These are phyloP conservation scores for Mormyrops boulengeri DNA, from an alignment of 2,797 vertebrate species.

Conservation along the genomic window DNA sequence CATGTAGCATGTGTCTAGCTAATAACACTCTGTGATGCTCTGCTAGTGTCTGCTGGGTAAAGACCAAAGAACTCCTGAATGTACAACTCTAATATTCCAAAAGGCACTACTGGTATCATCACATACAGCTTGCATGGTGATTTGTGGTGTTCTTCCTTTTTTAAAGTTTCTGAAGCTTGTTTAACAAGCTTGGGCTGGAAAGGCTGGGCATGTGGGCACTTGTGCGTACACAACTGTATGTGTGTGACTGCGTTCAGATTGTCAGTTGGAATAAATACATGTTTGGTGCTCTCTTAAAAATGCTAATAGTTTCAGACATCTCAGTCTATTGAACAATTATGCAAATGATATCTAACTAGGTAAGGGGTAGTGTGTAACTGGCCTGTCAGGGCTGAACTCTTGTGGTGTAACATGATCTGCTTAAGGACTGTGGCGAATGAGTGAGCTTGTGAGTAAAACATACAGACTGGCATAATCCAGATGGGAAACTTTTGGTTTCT, in stretches of 20 bases:
- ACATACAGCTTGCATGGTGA: background rate
- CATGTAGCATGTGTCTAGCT: conserved; percentile 29
- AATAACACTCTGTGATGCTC: conserved; percentile 27
- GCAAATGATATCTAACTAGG: background rate
- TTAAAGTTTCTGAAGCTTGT: conserved; percentile 62
- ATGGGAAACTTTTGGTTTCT: background rate
- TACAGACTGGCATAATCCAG: background rate
- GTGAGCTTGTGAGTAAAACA: background rate
- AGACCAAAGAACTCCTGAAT: background rate
- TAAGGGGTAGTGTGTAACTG: background rate
- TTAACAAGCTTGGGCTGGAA: conserved; percentile 60
- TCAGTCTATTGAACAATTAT: background rate
- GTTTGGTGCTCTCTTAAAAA: background rate
- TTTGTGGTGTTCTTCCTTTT: background rate
- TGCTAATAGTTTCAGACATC: background rate
- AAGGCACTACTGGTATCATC: background rate
- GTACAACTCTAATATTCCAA: conserved; percentile 9
- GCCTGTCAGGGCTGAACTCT: background rate
- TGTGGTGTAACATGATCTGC: background rate
- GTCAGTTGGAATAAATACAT: background rate
- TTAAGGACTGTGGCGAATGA: background rate
- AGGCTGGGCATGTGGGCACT: conserved; percentile 45
- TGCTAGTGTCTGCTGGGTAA: conserved; percentile 21
- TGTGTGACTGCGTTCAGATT: background rate
- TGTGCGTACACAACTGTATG: conserved; percentile 32